A percentile compares a stretch with the other conserved stretches of the same genome.
phyloP scores from a whole-genome alignment of 2,888 invertebrate genomes.

The Cremastinae sp. region DNA sequence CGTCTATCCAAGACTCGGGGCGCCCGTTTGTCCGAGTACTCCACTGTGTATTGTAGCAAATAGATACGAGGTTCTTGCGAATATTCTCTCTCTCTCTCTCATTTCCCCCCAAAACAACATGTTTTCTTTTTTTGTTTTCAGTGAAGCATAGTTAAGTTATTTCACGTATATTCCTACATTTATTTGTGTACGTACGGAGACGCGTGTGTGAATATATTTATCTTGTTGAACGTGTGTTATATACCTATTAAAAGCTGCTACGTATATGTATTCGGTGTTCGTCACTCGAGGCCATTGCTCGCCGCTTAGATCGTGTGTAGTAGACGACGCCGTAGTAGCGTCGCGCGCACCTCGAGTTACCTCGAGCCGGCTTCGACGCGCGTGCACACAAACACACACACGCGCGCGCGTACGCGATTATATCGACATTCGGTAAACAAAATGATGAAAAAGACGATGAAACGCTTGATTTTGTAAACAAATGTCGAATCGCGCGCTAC shows the following conservation, averaged over 20 bases:
- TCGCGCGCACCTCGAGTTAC: constrained; percentile 55
- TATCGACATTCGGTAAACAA: constrained; percentile 2
- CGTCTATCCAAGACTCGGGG: constrained; percentile 15
- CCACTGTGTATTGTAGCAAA: constrained; percentile 41
- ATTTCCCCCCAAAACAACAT: constrained; percentile 14
- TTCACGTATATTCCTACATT: neutral
- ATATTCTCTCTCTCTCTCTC: constrained; percentile 17
- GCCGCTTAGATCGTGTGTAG: constrained; percentile 25
- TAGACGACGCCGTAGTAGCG: constrained; percentile 36
- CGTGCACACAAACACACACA: no score
- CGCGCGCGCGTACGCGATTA: neutral
- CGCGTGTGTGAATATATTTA: constrained; percentile 15
- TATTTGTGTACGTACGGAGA: neutral
- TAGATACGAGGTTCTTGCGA: constrained; percentile 46
- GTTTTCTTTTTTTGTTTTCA: constrained; percentile 11
- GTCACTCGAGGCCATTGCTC: constrained; percentile 62
- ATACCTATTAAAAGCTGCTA: constrained; percentile 50
- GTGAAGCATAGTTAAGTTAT: neutral
- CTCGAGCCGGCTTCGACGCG: constrained; percentile 34
- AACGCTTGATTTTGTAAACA: neutral
- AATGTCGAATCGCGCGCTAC: neutral
- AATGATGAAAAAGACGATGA: neutral
- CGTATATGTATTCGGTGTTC: constrained; percentile 48
- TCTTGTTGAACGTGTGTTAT: constrained; percentile 33
- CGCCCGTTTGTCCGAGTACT: constrained; percentile 19